phyloP scores from a whole-genome alignment of 2,888 invertebrate species.

The Cheilosia grossa region DNA sequence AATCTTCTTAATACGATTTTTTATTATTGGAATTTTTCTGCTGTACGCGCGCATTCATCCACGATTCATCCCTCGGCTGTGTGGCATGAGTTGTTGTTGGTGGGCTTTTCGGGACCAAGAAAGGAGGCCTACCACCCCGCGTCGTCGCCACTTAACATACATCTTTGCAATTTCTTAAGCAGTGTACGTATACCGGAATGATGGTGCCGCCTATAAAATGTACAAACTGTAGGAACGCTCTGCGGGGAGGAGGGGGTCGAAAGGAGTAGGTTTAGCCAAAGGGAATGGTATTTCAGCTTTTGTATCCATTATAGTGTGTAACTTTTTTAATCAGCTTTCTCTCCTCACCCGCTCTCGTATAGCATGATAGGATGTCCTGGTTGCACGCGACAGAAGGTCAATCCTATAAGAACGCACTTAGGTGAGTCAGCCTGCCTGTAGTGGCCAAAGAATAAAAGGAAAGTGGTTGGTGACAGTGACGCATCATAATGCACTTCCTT shows the following conservation, averaged over 20 bases:
- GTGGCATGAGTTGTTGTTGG: conserved; percentile 24
- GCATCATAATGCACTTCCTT: conserved; percentile 48
- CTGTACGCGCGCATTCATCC: conserved; percentile 71
- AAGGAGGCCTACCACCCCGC: conserved; percentile 25
- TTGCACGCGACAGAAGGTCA: conserved; percentile 1
- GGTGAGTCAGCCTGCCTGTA: not conserved
- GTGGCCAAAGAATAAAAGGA: conserved; percentile 7
- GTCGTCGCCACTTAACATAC: conserved; percentile 67
- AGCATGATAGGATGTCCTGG: not conserved
- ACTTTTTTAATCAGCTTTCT: conserved; percentile 5
- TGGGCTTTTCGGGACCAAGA: conserved; percentile 49
- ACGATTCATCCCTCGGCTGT: conserved; percentile 7
- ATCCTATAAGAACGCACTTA: conserved; percentile 29
- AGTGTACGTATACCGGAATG: conserved; percentile 41
- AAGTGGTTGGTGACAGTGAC: conserved; percentile 21
- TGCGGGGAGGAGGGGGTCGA: not conserved
- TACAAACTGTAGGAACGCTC: conserved; percentile 64
- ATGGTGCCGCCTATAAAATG: conserved; percentile 69
- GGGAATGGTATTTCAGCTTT: conserved; percentile 37
- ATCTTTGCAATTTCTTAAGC: conserved; percentile 63
- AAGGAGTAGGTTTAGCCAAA: conserved; percentile 13
- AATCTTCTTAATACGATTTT: conserved; percentile 82
- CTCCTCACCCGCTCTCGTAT: not conserved
- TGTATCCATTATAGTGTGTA: conserved; percentile 36
- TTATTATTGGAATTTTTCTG: conserved; percentile 82